Conservation (phyloP, 2,888 invertebrate genomes). For the Cepaea hortensis region DNA sequence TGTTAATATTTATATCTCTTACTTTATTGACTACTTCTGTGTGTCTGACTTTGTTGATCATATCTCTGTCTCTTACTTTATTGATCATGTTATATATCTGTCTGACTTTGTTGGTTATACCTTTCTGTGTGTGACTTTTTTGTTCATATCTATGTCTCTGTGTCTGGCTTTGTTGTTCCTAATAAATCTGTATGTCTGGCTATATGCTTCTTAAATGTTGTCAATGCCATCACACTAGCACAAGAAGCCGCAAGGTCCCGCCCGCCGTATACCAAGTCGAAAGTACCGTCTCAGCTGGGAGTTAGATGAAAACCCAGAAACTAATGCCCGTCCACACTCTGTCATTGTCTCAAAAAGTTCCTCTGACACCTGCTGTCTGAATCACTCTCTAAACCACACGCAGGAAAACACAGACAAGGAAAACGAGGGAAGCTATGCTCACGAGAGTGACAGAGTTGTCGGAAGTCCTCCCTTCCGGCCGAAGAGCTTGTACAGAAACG, state of each 20-base stretch:
- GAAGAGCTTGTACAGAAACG: constrained; percentile 23
- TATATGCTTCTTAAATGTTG: not conserved
- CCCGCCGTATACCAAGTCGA: constrained; percentile 67
- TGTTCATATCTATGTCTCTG: not conserved
- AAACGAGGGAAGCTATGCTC: constrained; percentile 13
- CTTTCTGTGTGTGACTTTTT: too few relatives aligned
- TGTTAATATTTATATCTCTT: too few relatives aligned
- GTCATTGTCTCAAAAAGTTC: constrained; percentile 4
- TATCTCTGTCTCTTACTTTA: too few relatives aligned
- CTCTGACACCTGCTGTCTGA: constrained; percentile 3
- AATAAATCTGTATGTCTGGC: not conserved
- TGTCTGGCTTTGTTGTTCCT: not conserved
- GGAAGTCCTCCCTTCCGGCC: constrained; percentile 40
- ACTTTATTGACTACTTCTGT: too few relatives aligned
- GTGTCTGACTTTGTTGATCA: too few relatives aligned
- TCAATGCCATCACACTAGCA: constrained; percentile 55
- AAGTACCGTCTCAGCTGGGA: constrained; percentile 55
- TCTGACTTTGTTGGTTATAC: not conserved
- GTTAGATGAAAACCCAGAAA: not conserved
- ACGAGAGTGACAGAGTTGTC: not conserved
- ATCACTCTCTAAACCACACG: constrained; percentile 40
- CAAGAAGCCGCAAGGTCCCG: constrained; percentile 69
- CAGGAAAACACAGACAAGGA: constrained; percentile 37
- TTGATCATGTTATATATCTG: not conserved
- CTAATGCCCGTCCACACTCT: not conserved